Evolutionary conservation across 2,888 invertebrate genomes (phyloP).

Genomic region (Sphecodes monilicornis): DNA sequence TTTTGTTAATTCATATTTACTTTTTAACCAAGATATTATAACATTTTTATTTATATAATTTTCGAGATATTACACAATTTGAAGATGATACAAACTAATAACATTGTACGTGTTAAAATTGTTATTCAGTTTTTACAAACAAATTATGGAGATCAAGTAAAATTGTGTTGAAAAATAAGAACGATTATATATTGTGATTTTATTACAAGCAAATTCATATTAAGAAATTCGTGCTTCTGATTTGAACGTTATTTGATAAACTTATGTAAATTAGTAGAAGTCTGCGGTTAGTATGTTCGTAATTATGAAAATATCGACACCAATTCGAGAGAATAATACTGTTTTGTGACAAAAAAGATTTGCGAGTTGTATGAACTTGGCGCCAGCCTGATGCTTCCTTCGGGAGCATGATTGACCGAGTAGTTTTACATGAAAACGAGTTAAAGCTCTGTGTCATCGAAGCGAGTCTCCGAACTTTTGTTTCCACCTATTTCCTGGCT

Average conservation of each 20-base stretch:
- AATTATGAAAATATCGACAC: neutral
- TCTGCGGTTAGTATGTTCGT: neutral
- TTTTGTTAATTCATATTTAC: neutral
- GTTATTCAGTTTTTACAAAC: neutral
- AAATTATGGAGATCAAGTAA: neutral
- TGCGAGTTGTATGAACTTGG: neutral
- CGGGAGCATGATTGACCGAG: slow-evolving; percentile 31
- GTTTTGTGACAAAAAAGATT: neutral
- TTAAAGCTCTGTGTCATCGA: slow-evolving; percentile 21
- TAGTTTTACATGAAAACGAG: slow-evolving; percentile 16
- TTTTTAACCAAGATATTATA: neutral
- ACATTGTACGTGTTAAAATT: too few relatives aligned
- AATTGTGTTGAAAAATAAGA: neutral
- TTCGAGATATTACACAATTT: neutral
- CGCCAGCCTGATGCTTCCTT: neutral
- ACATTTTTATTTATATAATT: neutral
- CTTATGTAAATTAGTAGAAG: neutral
- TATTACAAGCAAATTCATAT: too few relatives aligned
- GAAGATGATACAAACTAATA: neutral
- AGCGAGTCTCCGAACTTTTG: neutral
- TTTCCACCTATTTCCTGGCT: slow-evolving; percentile 11
- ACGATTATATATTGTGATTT: neutral
- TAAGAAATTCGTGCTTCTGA: neutral
- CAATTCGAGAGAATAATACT: neutral
- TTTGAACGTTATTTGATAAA: neutral